Base-by-base conservation (phyloP, 2,888 invertebrate genomes). In the Noctua pronuba region DNA sequence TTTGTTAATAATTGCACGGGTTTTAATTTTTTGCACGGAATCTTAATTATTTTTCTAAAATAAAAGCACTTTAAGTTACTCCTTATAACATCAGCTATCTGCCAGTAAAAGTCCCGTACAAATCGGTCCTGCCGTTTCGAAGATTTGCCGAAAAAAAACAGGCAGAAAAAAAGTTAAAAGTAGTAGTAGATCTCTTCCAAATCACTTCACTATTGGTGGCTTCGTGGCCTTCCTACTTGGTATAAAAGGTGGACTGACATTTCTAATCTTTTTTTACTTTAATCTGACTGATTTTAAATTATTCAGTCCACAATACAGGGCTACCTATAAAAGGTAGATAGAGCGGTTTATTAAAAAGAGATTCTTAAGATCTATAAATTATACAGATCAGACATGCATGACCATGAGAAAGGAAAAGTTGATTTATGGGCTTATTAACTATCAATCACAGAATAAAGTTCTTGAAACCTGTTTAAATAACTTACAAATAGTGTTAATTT, bases 331-430 rank as follows among this genome's bases (percentile, higher is more conserved):
- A 52, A 52, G 18, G 41, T 67, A 21, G 13, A 31, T 24, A 46
- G 16, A 16, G 55, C 1, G 5, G 1, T 4, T n/a, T 55, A 11
- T 58, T 58, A 28, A 58, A 35, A 44, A 10, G 24, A 44, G 31
- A 31, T 41, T 66, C 16, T 69, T n/a, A n/a, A 35, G 10, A 1
- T 7, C 18, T 31, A 35, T 58, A 58, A 58, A 46, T 46, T 60
- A 46, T 3, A 31, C 41, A 11, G 6, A 58, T 28, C 75, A 18
- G 38, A 21, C 31, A 52, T 62, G 77, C 31, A 52, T 62, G 77
- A 44, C 77, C 49, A 35, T 52, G 28, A 44, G 24, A 65, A 76
- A 52, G 49, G 31, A 77, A 77, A 66, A 44, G 31, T 52, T 77
- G 31, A 52, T 52, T 52, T 35, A 52, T 77, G 24, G 21, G 18